Percentiles rank a stretch among this genome's conserved stretches.
Conservation (phyloP, 2,888 invertebrate species). For the Drosophila prostipennis region DNA sequence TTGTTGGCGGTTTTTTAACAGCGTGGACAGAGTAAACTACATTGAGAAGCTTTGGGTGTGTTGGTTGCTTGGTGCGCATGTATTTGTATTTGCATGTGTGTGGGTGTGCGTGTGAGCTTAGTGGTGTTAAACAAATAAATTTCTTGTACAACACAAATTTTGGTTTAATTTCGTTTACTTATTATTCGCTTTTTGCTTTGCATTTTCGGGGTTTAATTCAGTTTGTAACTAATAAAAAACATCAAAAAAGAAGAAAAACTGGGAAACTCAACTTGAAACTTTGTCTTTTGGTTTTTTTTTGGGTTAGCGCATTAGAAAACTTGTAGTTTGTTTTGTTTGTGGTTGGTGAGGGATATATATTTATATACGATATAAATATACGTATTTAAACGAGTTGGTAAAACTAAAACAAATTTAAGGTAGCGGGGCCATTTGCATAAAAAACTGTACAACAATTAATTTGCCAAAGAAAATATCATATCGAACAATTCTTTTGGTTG, state of each 20-base stretch:
- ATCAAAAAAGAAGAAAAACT: slow-evolving; percentile 60
- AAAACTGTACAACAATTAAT: slow-evolving; percentile 73
- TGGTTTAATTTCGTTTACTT: slow-evolving; percentile 29
- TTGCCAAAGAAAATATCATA: slow-evolving; percentile 47
- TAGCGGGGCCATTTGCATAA: slow-evolving; percentile 81
- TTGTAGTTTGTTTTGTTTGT: slow-evolving; percentile 11
- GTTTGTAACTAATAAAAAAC: slow-evolving; percentile 50
- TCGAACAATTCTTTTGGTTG: slow-evolving; percentile 77
- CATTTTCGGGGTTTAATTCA: slow-evolving; percentile 25
- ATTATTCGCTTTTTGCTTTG: slow-evolving; percentile 6
- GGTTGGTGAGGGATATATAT: slow-evolving; percentile 19
- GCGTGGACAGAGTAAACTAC: slow-evolving; percentile 64
- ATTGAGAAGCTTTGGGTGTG: slow-evolving; percentile 69
- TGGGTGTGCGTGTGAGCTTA: slow-evolving; percentile 57
- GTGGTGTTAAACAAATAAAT: slow-evolving; percentile 74
- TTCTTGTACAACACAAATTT: slow-evolving; percentile 69
- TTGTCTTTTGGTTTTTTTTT: slow-evolving; percentile 40
- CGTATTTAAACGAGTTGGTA: slow-evolving; percentile 43
- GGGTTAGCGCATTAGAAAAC: slow-evolving; percentile 39
- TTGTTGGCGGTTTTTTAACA: slow-evolving; percentile 54
- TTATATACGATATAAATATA: slow-evolving; percentile 9
- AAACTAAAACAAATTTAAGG: slow-evolving; percentile 82
- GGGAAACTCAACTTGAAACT: slow-evolving; percentile 64
- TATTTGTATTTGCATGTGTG: slow-evolving; percentile 28
- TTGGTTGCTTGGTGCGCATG: slow-evolving; percentile 35